These are phyloP conservation scores for Spialia ferax DNA, from an alignment of 2,888 invertebrate species.

Conservation along the genomic window DNA sequence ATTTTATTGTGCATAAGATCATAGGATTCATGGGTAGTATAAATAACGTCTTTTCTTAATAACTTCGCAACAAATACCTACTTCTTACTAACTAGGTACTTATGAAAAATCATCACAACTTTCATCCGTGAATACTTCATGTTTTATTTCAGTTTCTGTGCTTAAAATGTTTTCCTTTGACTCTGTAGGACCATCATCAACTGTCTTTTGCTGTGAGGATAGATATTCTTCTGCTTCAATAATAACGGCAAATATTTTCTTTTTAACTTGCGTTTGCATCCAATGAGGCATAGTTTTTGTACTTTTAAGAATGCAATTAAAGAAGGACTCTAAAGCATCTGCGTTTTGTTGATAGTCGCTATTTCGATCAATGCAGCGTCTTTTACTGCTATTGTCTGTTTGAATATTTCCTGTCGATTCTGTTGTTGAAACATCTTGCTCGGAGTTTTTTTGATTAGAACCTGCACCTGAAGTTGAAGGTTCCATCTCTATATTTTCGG, in stretches of 20 bases:
- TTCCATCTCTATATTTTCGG: conserved; percentile 76
- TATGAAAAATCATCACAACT: conserved; percentile 46
- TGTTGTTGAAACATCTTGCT: conserved; percentile 66
- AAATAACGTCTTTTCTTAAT: too few relatives aligned
- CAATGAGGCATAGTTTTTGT: conserved; percentile 75
- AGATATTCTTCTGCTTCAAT: conserved; percentile 76
- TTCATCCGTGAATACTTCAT: conserved; percentile 65
- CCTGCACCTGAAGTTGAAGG: conserved; percentile 47
- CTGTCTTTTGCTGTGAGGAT: conserved; percentile 53
- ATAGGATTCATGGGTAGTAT: too few relatives aligned
- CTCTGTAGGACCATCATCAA: conserved; percentile 37
- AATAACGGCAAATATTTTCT: conserved; percentile 77
- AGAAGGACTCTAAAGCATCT: conserved; percentile 75
- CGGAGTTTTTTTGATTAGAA: conserved; percentile 53
- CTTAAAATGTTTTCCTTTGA: conserved; percentile 46
- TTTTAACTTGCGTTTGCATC: conserved; percentile 82
- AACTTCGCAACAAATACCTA: too few relatives aligned
- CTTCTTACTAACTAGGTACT: background rate
- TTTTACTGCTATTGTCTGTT: conserved; percentile 45
- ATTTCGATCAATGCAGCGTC: conserved; percentile 53
- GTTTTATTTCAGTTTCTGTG: conserved; percentile 67
- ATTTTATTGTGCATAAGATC: too few relatives aligned
- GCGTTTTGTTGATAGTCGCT: conserved; percentile 50
- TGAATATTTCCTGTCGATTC: conserved; percentile 49
- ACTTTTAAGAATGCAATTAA: conserved; percentile 72